Conservation (phyloP, 2,113 vertebrate genomes). For the Ammodramus savannarum region DNA sequence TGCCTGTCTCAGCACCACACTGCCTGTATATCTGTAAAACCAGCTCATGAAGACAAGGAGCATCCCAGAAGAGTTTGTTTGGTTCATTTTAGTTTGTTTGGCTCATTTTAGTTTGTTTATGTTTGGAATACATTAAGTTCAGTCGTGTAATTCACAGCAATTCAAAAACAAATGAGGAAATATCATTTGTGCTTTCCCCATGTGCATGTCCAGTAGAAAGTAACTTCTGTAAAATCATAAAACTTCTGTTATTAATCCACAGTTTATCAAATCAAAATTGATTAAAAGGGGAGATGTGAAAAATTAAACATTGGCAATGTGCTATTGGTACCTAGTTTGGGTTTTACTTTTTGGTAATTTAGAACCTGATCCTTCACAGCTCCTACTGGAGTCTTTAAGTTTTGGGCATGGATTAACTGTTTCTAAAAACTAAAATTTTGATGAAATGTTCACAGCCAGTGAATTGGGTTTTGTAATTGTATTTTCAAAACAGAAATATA, state of each 20-base stretch:
- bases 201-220: not conserved
- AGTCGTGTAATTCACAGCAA: not conserved
- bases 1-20: not conserved
- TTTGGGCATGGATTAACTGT: not conserved
- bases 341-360: not conserved
- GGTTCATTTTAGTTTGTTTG: not conserved
- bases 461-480: not conserved
- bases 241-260: not conserved
- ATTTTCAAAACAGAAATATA: not conserved
- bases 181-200: not conserved
- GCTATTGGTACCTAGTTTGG: rapidly evolving
- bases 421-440: not conserved
- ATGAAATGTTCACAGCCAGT: not conserved
- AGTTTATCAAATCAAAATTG: not conserved
- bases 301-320: rapidly evolving
- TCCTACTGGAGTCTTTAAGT: not conserved
- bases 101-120: not conserved
- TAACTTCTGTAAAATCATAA: not conserved
- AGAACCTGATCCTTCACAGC: not conserved
- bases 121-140: not conserved
- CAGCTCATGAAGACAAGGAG: not conserved
- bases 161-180: not conserved
- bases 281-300: not conserved
- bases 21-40: not conserved
- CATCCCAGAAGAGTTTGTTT: not conserved